Percentiles rank a stretch among this genome's conserved stretches.
phyloP scores from a whole-genome alignment of 2,888 invertebrate genomes.

The Chelonus formosanus region DNA sequence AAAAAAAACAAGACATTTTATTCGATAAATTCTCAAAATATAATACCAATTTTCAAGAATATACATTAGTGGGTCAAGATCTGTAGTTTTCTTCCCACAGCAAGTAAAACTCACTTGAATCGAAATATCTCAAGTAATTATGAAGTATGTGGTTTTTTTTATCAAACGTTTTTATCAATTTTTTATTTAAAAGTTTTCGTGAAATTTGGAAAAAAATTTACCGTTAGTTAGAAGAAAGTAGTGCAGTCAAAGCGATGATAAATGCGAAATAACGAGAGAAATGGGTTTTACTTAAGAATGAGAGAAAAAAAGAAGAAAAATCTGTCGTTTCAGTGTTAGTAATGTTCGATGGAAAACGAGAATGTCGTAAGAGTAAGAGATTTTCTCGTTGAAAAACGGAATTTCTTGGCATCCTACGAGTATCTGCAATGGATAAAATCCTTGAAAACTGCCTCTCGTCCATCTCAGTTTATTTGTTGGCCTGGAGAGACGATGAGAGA shows the following conservation, averaged over 20 bases:
- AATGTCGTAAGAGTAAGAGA: conserved; percentile 18
- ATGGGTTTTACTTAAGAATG: conserved; percentile 17
- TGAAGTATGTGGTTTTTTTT: background rate
- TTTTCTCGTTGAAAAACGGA: conserved; percentile 16
- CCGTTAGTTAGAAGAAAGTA: conserved; percentile 14
- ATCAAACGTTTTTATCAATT: background rate
- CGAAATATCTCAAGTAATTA: no score
- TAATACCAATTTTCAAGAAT: no score
- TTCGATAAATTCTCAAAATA: no score
- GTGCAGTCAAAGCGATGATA: conserved; percentile 16
- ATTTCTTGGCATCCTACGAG: conserved; percentile 25
- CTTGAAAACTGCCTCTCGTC: conserved; percentile 28
- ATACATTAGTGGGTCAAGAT: no score
- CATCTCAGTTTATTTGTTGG: conserved; percentile 22
- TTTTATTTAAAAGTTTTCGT: conserved; percentile 1
- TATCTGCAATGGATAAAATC: conserved; percentile 28
- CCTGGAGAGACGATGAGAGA: conserved; percentile 11
- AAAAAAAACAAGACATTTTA: no score
- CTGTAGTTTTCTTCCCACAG: no score
- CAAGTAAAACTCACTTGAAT: no score
- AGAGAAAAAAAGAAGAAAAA: conserved; percentile 4
- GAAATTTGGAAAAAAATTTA: conserved; percentile 19
- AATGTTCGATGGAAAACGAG: conserved; percentile 26
- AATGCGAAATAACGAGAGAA: conserved; percentile 17
- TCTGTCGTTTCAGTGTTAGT: conserved; percentile 20